Evolutionary conservation across 2,888 invertebrate species (phyloP).

Genomic region (Drosophila anomalata): DNA sequence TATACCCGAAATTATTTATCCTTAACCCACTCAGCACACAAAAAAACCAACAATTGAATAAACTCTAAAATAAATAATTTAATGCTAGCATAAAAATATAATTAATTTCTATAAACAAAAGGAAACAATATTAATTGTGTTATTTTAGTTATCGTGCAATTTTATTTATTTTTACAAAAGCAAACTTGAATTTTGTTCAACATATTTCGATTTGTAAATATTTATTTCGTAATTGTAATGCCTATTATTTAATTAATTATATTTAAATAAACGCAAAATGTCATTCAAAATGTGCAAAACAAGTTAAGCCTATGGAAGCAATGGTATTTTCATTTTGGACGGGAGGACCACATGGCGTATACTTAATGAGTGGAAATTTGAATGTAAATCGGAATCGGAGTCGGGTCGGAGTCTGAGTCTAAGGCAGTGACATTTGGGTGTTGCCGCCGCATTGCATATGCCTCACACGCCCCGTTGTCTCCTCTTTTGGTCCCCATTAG

Average conservation of each 20-base stretch:
- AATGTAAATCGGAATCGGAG: conserved; percentile 7
- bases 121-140: conserved; percentile 50
- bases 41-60: conserved; percentile 32
- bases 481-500: conserved; percentile 38
- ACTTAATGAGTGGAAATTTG: conserved; percentile 23
- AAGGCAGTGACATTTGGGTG: conserved; percentile 37
- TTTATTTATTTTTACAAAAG: conserved; percentile 70
- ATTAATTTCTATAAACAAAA: conserved; percentile 35
- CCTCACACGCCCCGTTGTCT: conserved; percentile 44
- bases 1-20: conserved; percentile 49
- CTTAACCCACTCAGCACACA: conserved; percentile 27
- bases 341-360: conserved; percentile 30
- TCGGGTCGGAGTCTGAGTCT: conserved; percentile 3
- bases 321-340: neutral
- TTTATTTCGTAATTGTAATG: conserved; percentile 77
- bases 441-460: conserved; percentile 62
- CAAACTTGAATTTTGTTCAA: conserved; percentile 61
- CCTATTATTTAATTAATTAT: conserved; percentile 50
- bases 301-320: conserved; percentile 15
- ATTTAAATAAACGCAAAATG: conserved; percentile 64
- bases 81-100: conserved; percentile 18
- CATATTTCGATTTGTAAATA: conserved; percentile 82
- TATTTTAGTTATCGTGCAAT: conserved; percentile 73
- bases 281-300: conserved; percentile 73
- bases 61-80: conserved; percentile 31